Evolutionary conservation across 1,140 invertebrate genomes (phyloP), one percentile per base, ranked within the genome.

Genomic region (Drosophila paulistorum): DNA sequence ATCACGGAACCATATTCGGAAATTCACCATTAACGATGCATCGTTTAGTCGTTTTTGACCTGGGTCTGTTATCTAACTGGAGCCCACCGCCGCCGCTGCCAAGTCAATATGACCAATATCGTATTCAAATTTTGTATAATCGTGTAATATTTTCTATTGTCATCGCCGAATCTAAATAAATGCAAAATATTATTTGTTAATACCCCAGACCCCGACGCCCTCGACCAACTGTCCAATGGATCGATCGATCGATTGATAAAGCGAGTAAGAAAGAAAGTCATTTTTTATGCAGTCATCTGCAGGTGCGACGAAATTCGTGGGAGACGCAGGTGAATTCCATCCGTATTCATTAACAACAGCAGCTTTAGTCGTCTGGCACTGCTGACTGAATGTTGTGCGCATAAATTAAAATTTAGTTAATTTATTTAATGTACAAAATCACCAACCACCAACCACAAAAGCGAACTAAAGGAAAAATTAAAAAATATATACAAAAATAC

Each of bases 161-260:
- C 77, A 87, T 65, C 77, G 62, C 68, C 41, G 67, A 71, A 70
- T 68, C 66, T 20, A 68, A 71, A 83, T 73, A 74, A 81, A 87
- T 87, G 84, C 83, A 74, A 87, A 87, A 87, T 84, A 84, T 89
- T 84, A 89, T 84, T 89, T 65, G 68, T 68, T 63, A 68, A 68
- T 65, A 64, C 66, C 54, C 42, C 67, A 76, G 37, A 35, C 30
- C 65, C 65, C 35, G 57, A 42, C 5, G 2, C 30, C 6, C 30
- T 26, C 17, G 7, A 48, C 7, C 14, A 14, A 48, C 42, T 7
- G 14, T 7, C 14, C 42, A n/a, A 30, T 7, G 30, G 30, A 45
- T 14, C 42, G 6, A 45, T 37, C 37, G 10, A 48, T 20, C 45
- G 14, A 58, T 55, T 59, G 68, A 78, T 59, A 65, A 69, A 78